Conservation (phyloP, 1,140 invertebrate species). For the Apolygus lucorum region DNA sequence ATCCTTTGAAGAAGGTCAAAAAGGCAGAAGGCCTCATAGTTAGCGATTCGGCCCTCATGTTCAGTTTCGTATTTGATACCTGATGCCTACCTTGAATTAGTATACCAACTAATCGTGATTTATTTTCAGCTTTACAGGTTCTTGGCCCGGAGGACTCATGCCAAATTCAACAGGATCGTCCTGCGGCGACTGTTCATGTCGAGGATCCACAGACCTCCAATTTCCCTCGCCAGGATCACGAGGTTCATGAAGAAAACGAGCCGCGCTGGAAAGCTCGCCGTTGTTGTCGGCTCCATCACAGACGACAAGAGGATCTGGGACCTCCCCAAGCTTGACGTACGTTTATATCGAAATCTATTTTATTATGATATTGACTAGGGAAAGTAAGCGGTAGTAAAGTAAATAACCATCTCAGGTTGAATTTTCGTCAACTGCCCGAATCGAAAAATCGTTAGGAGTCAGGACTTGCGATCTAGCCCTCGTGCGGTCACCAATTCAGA, state of each 20-base stretch:
- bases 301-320: conserved; percentile 89
- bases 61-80: too few species aligned
- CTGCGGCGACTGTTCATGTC: conserved; percentile 96
- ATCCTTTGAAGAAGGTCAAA: too few species aligned
- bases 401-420: too few species aligned
- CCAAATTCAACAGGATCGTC: conserved; percentile 96
- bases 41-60: too few species aligned
- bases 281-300: conserved; percentile 91
- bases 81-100: too few species aligned
- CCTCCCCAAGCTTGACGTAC: conserved; percentile 82
- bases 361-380: not conserved
- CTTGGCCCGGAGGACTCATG: conserved; percentile 84
- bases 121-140: conserved; percentile 85
- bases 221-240: conserved; percentile 79
- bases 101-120: too few species aligned
- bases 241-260: conserved; percentile 79
- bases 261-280: conserved; percentile 78
- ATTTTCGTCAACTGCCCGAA: too few species aligned
- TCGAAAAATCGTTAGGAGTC: too few species aligned
- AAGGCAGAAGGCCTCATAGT: too few species aligned
- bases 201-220: conserved; percentile 83
- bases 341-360: conserved; percentile 33
- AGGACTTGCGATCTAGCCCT: too few species aligned
- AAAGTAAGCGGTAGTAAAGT: not conserved
- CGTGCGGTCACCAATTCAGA: too few species aligned